Conservation (phyloP, 2,113 vertebrate species). For the Leptobrachium ailaonicum region DNA sequence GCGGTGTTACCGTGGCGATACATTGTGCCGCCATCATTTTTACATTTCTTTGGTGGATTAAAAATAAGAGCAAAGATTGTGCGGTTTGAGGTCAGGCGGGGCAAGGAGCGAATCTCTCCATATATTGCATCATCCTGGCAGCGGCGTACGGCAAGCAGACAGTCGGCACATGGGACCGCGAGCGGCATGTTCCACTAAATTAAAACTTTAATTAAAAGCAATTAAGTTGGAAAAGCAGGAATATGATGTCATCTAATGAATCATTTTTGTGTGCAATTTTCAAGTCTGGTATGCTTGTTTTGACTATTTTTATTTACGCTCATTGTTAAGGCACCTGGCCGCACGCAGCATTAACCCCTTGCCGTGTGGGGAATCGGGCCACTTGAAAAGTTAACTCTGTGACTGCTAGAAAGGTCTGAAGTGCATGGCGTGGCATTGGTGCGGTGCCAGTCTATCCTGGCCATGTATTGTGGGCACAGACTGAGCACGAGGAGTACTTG, state of each 20-base stretch:
- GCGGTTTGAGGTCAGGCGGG: slow-evolving; percentile 20
- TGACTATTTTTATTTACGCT: slow-evolving; percentile 33
- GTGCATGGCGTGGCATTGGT: too few relatives aligned
- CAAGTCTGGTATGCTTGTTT: slow-evolving; percentile 26
- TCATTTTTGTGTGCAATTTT: slow-evolving; percentile 39
- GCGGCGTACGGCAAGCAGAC: slow-evolving; percentile 9
- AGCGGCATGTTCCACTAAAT: slow-evolving; percentile 41
- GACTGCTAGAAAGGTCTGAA: too few relatives aligned
- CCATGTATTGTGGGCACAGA: too few relatives aligned
- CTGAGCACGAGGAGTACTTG: too few relatives aligned
- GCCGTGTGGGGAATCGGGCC: too few relatives aligned
- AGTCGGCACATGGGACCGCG: slow-evolving; percentile 23
- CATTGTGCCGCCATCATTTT: neutral
- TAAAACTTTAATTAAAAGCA: slow-evolving; percentile 49
- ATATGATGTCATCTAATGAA: slow-evolving; percentile 40
- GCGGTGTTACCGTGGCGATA: too few relatives aligned
- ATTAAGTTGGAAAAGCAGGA: slow-evolving; percentile 32
- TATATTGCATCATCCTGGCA: slow-evolving; percentile 40
- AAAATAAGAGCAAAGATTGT: neutral
- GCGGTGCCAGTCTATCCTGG: too few relatives aligned
- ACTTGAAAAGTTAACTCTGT: too few relatives aligned
- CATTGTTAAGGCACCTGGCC: slow-evolving; percentile 24
- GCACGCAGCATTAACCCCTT: neutral
- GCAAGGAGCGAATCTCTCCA: slow-evolving; percentile 19
- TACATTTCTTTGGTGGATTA: neutral